Evolutionary conservation across 2,797 vertebrate species (phyloP), one percentile per base, ranked within the genome.

Genomic region (Menidia menidia): DNA sequence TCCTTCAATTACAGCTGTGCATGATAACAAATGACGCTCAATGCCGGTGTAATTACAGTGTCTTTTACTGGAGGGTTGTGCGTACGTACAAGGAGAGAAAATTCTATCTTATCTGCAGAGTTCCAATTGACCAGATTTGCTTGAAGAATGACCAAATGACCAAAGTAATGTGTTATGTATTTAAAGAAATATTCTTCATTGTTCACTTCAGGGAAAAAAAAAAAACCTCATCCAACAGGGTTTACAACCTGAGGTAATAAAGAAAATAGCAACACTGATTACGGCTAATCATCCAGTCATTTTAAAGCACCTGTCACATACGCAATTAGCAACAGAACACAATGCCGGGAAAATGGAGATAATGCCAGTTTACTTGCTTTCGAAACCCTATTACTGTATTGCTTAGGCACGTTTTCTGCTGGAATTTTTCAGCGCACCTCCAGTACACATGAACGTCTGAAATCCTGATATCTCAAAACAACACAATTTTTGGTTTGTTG

Each of bases 1-100:
- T 74, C 65, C 68, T 64, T 42, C 68, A 88, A 75, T 87, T 86
- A 86, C 15, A 75, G 68, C 69, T 42, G 44, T 44, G 53, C 60
- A 14, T 35, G 60, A 68, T 74, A 64, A 63, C 60, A 68, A 74
- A 54, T 16, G 51, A 66, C 33, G 56, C 75, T 61, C 71, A 42
- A 64, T 31, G 45, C 61, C 1, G 25, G 30, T 73, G 68, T 75
- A 86, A 86, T 84, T 81, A 78, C 13, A 60, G 6, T 58, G 53
- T 73, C 39, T 47, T 48, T 58, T 31, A 61, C 50, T 57, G 43
- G 77, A 60, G 51, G 25, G 32, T 43, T 57, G 5, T 35, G 18
- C 6, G 15, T 57, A 14, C 42, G 1, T 44, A 18, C 50, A 30
- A 44, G 25, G 13, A 41, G 50, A n/a, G 18, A 18, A 30, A 35